Evolutionary conservation across 2,888 invertebrate species (phyloP).

Genomic region (Drosophila pegasa): DNA sequence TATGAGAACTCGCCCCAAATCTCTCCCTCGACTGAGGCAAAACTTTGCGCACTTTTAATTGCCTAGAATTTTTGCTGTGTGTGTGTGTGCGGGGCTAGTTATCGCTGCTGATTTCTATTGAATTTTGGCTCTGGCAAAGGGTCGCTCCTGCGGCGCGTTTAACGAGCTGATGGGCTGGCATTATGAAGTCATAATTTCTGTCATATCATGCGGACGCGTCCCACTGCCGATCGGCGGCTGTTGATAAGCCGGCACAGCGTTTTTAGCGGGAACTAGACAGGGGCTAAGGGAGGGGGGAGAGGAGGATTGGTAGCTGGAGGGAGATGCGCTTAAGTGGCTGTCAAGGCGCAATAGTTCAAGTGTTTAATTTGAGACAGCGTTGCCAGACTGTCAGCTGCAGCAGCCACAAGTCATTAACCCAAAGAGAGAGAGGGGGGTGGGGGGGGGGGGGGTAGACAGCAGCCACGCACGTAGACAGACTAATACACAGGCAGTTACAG

Average conservation of each 20-base stretch:
- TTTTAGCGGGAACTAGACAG: conserved; percentile 42
- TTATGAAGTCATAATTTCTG: conserved; percentile 79
- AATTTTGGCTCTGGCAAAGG: conserved; percentile 35
- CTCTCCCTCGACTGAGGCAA: conserved; percentile 1
- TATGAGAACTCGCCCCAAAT: background rate
- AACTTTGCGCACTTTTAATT: conserved; percentile 66
- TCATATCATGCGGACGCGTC: conserved; percentile 66
- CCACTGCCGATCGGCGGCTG: conserved; percentile 55
- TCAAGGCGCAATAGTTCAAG: conserved; percentile 44
- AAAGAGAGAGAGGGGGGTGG: too few species aligned
- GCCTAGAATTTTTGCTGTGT: conserved; percentile 46
- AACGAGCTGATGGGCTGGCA: conserved; percentile 40
- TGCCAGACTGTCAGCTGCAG: conserved; percentile 44
- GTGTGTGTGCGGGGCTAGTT: conserved; percentile 44
- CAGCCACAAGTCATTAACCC: conserved; percentile 62
- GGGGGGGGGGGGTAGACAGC: too few species aligned
- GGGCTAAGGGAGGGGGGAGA: background rate
- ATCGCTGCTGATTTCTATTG: conserved; percentile 55
- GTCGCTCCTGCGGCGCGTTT: conserved; percentile 15
- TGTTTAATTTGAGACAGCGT: conserved; percentile 56
- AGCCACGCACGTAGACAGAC: conserved; percentile 9
- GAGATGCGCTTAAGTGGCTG: conserved; percentile 51
- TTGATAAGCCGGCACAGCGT: conserved; percentile 55
- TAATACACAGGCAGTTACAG: conserved; percentile 33
- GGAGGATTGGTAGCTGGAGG: background rate